Evolutionary conservation across 2,797 vertebrate genomes (phyloP).

Genomic region (Margarornis squamiger): DNA sequence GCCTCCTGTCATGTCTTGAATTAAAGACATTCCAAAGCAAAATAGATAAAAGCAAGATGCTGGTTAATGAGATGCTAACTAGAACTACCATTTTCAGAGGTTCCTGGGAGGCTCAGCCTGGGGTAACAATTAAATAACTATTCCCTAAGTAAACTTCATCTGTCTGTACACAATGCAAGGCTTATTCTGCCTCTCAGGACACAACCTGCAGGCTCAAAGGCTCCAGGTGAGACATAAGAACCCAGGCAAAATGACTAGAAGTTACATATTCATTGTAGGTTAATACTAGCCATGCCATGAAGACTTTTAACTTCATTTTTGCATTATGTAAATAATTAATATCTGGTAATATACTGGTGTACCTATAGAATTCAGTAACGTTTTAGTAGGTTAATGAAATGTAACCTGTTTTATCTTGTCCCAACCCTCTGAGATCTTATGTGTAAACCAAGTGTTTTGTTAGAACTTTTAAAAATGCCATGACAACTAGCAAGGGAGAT

Average conservation of each 20-base stretch:
- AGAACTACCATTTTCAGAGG: neutral
- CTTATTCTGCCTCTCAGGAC: neutral
- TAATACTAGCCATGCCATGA: neutral
- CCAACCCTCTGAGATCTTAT: neutral
- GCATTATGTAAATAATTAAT: neutral
- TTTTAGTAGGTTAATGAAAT: slow-evolving; percentile 10
- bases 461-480: slow-evolving; percentile 31
- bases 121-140: neutral
- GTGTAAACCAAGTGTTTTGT: slow-evolving; percentile 14
- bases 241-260: neutral
- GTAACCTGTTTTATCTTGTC: neutral
- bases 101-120: neutral
- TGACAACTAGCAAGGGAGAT: slow-evolving; percentile 37
- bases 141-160: neutral
- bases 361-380: neutral
- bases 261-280: neutral
- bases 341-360: neutral
- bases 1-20: neutral
- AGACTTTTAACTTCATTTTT: neutral
- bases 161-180: neutral
- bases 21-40: neutral
- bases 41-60: neutral
- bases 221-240: neutral
- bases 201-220: neutral
- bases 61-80: slow-evolving; percentile 8